Evolutionary conservation across 1,140 invertebrate genomes (phyloP), one percentile per base, ranked within the genome.

Genomic region (Uloborus diversus): DNA sequence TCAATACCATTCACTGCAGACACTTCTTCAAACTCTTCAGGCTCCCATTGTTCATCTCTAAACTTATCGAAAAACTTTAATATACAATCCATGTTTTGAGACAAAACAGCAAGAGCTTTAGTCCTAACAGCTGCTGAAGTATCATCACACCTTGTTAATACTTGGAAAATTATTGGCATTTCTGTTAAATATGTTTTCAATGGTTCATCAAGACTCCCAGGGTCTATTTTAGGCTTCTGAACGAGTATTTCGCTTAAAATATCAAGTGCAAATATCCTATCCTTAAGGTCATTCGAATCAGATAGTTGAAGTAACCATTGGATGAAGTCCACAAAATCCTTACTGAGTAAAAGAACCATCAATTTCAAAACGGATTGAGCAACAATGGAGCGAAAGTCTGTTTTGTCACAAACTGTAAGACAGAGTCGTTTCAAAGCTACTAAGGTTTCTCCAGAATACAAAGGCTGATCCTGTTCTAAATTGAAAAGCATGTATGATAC

Each of bases 351-450:
- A 28, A 88, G 81, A 66, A 84, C 84, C 17, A 90, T 82, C 3
- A 92, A 84, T 66, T 86, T 88, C 7, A 89, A 82, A 13, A 91
- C 82, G 14, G 88, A 82, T 57, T 85, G 78, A 11, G 90, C 88
- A 33, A 89, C 88, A 82, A 88, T 90, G 35, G 86, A 86, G 73
- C 91, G 84, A 30, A 88, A 88, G 61, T 92, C 91, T 1, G 89
- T 82, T 81, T 88, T 87, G 57, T 92, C 91, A 17, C 90, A 89
- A 69, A 89, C 89, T 51, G 88, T 88, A 0, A 87, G 70, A 84
- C 91, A 90, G 17, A 92, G 64, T 20, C 90, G 88, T 66, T 92
- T 90, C 20, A 92, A 83, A 3, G 92, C 82, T 69, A 87, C 88
- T 68, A 86, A 83, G 0, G 89, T 85, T 3, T 85, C 87, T 23